Evolutionary conservation across 2,113 vertebrate genomes (phyloP), one percentile per base, ranked within the genome.

Genomic region (Henicopernis longicauda): DNA sequence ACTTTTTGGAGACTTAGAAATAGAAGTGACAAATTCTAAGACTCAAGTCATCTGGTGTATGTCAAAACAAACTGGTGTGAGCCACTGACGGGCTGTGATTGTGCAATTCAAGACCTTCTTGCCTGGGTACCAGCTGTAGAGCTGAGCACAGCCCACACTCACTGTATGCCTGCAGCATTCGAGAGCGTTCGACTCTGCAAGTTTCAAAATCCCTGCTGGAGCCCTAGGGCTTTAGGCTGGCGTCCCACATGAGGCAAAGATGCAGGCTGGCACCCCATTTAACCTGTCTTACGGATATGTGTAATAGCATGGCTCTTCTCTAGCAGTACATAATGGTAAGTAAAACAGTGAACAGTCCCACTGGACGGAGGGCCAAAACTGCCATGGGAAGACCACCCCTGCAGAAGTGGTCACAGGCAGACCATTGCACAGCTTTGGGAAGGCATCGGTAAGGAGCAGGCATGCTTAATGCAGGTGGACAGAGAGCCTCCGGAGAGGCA

Each of bases 1-100:
- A 89, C 58, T 36, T 92, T 79, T 74, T 72, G 6, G 61, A 96
- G 71, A 58, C 71, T 66, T 77, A 72, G 74, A 92, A 89, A 86
- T 44, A 55, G 38, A 82, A 85, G 87, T 58, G 90, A 90, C 49
- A 86, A 88, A 83, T 92, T 92, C n/a, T 66, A 59, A 89, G 82
- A 94, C 42, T 82, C 25, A 20, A 81, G 66, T 91, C 79, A 93
- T 83, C 93, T 96, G 92, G 40, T 42, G 16, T 58, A 12, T 63
- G 93, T 96, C 96, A 96, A 94, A 97, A 96, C 93, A 96, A 96
- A 86, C 70, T 61, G 44, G 57, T 91, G 70, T 1, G 0, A 92
- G 72, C 40, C 57, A 63, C 83, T 82, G 80, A 87, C 0, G 16
- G 77, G 91, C 78, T 96, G 86, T 71, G 89, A 91, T 73, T 94